These are phyloP conservation scores for Trichosurus vulpecula DNA, from an alignment of 2,797 vertebrate species.

Conservation along the genomic window DNA sequence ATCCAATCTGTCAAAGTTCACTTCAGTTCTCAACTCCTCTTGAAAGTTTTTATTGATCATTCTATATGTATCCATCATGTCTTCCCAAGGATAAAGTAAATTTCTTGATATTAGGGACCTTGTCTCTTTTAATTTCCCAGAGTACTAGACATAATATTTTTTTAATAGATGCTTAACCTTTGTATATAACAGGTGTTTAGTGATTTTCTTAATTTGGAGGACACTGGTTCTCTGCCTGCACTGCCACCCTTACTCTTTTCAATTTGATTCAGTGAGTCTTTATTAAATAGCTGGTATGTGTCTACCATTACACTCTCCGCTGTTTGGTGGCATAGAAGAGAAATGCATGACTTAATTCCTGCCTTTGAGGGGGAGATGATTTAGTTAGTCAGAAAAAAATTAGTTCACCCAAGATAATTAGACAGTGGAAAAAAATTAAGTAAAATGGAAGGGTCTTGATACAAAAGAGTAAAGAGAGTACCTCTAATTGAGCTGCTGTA, in stretches of 20 bases:
- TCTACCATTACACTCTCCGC: not conserved
- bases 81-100: not conserved
- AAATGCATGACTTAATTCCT: slow-evolving; percentile 16
- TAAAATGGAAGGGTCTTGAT: not conserved
- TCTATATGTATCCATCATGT: not conserved
- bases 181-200: not conserved
- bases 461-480: not conserved
- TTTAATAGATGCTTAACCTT: not conserved
- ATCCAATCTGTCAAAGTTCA: not conserved
- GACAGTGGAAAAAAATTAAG: not conserved
- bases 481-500: not conserved
- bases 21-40: not conserved
- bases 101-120: not conserved
- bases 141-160: not conserved
- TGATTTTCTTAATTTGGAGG: not conserved
- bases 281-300: not conserved
- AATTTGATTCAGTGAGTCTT: not conserved
- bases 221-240: not conserved
- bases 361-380: slow-evolving; percentile 33
- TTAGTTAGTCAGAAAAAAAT: not conserved
- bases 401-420: not conserved
- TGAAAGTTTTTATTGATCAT: not conserved
- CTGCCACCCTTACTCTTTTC: not conserved
- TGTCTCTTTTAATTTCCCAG: not conserved
- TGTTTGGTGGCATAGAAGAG: not conserved